These are phyloP conservation scores for Scophthalmus maximus DNA, from an alignment of 2,113 vertebrate species.

Conservation along the genomic window DNA sequence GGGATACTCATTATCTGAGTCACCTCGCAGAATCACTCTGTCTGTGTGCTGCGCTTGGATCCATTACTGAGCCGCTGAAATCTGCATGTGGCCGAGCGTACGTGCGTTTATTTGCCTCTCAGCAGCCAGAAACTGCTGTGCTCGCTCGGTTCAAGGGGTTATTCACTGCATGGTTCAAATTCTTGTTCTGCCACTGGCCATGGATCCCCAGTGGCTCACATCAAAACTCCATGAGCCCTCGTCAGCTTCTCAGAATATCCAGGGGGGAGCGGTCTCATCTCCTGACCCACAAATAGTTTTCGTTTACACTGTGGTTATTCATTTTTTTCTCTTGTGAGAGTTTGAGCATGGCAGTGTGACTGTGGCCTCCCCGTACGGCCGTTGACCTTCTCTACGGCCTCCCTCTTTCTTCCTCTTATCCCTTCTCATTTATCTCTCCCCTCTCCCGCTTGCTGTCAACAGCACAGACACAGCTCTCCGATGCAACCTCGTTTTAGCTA, in stretches of 20 bases:
- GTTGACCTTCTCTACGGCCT: slow-evolving; percentile 26
- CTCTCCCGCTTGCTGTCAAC: slow-evolving; percentile 43
- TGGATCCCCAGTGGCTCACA: slow-evolving; percentile 21
- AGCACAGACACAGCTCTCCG: slow-evolving; percentile 33
- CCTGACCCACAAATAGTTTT: slow-evolving; percentile 44
- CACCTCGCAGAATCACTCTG: slow-evolving; percentile 54
- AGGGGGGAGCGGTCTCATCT: slow-evolving; percentile 6
- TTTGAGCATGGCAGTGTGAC: slow-evolving; percentile 27
- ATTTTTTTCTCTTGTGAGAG: slow-evolving; percentile 23
- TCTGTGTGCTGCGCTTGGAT: slow-evolving; percentile 49
- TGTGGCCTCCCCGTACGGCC: slow-evolving; percentile 25
- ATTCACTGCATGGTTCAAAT: slow-evolving; percentile 53
- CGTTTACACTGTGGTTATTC: slow-evolving; percentile 39
- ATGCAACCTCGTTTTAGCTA: slow-evolving; percentile 52
- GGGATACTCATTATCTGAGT: slow-evolving; percentile 62
- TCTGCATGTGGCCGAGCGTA: slow-evolving; percentile 26
- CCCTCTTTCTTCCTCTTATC: slow-evolving; percentile 9
- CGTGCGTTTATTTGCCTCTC: slow-evolving; percentile 45
- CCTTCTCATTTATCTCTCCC: slow-evolving; percentile 7
- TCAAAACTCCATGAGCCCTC: slow-evolving; percentile 40
- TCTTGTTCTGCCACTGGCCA: slow-evolving; percentile 44
- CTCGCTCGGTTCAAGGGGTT: slow-evolving; percentile 9
- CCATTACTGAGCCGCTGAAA: slow-evolving; percentile 26
- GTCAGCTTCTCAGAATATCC: slow-evolving; percentile 25
- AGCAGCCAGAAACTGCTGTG: slow-evolving; percentile 41